Evolutionary conservation across 2,888 invertebrate species (phyloP), one percentile per base, ranked within the genome.

Genomic region (Yponomeuta cagnagella): DNA sequence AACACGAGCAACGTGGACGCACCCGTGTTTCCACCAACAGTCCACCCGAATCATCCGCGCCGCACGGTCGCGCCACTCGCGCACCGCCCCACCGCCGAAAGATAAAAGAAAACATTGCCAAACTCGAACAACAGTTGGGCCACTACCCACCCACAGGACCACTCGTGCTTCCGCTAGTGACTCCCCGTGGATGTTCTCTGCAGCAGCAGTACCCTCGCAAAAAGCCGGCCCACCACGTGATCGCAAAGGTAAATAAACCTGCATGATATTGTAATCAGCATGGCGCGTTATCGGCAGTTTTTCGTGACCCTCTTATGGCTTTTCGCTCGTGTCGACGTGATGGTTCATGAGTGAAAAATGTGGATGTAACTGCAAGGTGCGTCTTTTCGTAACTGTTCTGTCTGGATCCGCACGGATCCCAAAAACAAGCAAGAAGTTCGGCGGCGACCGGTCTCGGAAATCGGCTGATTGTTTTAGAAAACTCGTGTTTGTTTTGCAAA

Each of bases 241-340:
- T 73, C 37, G 68, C 73, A 76, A 43, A 78, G 77, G 77, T 77
- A 77, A 77, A 75, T 77, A 76, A 66, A 52, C 71, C 70, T 52
- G 68, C 70, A 69, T 68, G 66, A 71, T 70, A 43, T 52, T 64
- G 69, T 43, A 71, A 65, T 48, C 70, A 68, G 68, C 43, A 48
- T 63, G 43, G 43, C 43, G 65, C 23, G 65, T 65, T 65, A 65
- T 65, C 65, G 65, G 30, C 65, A 58, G 52, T 58, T 58, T 58
- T 58, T 58, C 52, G 52, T 58, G 52, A 58, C 52, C 52, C 15
- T 58, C 15, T 58, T 58, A 58, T 15, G 2, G 52, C 52, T 12
- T 58, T 12, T 8, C 5, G 43, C 43, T 8, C 9, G 9, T 43
- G 43, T 8, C 43, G 6, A 5, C 6, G 52, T 58, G 52, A 15